Evolutionary conservation across 2,888 invertebrate genomes (phyloP).

Genomic region (Agonopterix alstromeriana): DNA sequence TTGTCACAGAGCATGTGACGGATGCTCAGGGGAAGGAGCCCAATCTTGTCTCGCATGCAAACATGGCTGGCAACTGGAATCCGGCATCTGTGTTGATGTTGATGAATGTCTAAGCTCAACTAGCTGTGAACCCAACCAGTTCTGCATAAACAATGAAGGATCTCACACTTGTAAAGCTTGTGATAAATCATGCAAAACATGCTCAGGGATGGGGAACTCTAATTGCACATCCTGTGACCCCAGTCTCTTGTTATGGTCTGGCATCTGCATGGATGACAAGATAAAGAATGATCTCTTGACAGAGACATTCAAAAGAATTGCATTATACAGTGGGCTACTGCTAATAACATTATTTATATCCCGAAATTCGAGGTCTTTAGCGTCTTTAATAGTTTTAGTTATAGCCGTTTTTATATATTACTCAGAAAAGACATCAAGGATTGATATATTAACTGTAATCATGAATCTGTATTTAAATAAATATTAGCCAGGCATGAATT

Average conservation of each 20-base stretch:
- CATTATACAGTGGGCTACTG: constrained; percentile 39
- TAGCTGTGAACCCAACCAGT: constrained; percentile 80
- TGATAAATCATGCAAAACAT: constrained; percentile 88
- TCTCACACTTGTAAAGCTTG: constrained; percentile 87
- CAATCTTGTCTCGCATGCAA: constrained; percentile 73
- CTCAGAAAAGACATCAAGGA: constrained; percentile 31
- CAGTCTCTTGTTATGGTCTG: constrained; percentile 37
- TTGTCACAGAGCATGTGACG: constrained; percentile 88
- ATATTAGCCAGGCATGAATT: too few relatives aligned
- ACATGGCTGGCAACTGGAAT: constrained; percentile 84
- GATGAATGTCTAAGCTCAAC: constrained; percentile 84
- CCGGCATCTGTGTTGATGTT: constrained; percentile 86
- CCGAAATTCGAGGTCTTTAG: constrained; percentile 29
- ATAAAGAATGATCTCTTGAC: constrained; percentile 33
- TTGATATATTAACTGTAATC: constrained; percentile 27
- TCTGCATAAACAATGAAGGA: constrained; percentile 92
- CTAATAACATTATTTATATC: constrained; percentile 35
- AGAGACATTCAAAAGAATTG: constrained; percentile 30
- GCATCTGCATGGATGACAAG: constrained; percentile 43
- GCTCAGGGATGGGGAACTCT: constrained; percentile 89
- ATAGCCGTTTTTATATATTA: constrained; percentile 42
- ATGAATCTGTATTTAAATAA: constrained; percentile 8
- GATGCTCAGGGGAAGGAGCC: constrained; percentile 84
- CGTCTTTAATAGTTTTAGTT: constrained; percentile 33
- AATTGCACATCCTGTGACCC: constrained; percentile 88